Base-by-base conservation (phyloP, 2,113 vertebrate genomes). In the Phalacrocorax aristotelis region DNA sequence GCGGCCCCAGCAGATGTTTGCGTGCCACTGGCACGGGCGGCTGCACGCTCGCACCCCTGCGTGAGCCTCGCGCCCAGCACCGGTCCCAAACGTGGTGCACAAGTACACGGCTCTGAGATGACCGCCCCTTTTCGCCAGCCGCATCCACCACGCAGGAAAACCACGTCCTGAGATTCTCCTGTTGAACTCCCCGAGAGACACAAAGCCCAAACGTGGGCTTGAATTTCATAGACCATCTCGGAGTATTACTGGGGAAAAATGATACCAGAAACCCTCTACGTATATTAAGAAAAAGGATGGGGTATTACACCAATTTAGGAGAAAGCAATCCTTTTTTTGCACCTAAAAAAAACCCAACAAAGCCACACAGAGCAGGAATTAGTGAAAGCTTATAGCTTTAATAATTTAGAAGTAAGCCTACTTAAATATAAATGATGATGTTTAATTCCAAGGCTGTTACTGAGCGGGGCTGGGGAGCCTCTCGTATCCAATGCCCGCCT, bases 371-470 rank as follows among this genome's bases (percentile, higher is more conserved):
- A 91, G 88, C 1, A 94, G 90, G 95, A 97, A 95, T 96, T 95
- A 96, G 93, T 64, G 92, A 97, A 95, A 97, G 95, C 95, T 95
- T 95, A 96, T 83, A 95, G 87, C 94, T 92, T 97, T 93, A 96
- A 97, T 97, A 97, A 98, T 97, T 97, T 92, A 97, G 69, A 97
- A 97, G 91, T 91, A 96, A 92, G 92, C 96, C 95, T 97, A 80
- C 91, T 97, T 97, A 97, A 97, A 97, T 97, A 98, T 96, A 98
- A 97, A 97, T 96, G 96, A 93, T 13, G 5, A 90, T 55, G 88
- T 91, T 96, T 94, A 95, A 95, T 96, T 96, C 92, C 97, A 95
- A 94, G 91, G 94, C 96, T 98, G 95, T 96, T 96, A 97, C 96
- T 90, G 95, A 97, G 97, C 98, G 94, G 90, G 96, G 95, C 93